Base-by-base conservation (phyloP, 2,888 invertebrate genomes). In the Himalopsyche tibetana region DNA sequence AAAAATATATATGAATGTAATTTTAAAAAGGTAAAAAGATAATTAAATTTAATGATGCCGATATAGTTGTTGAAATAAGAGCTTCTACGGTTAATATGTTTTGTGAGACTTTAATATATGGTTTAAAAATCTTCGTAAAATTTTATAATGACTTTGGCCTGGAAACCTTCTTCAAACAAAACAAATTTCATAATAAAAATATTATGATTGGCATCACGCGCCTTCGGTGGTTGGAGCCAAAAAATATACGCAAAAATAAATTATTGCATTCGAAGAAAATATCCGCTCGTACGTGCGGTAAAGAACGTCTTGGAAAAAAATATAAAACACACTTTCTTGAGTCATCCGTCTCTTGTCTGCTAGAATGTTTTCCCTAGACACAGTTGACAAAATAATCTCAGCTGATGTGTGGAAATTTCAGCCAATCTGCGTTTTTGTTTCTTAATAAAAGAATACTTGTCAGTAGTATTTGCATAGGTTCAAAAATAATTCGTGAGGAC, bases 381-480 rank as follows among this genome's bases (percentile, higher is more conserved):
- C 12, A 63, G 63, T 63, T 28, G 63, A 63, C 63, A 63, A 63
- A n/a, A 63, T 63, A 63, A 63, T 63, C 63, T 63, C 63, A 63
- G 63, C 63, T 8, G 56, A 56, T 56, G 63, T 63, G 63, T 5
- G 19, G 63, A 19, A 63, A 63, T 63, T 63, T 63, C 63, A 19
- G 28, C 63, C 63, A 63, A 63, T 63, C 63, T 19, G 11, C n/a
- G 28, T 19, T 63, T 19, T 9, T 19, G 19, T 28, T 63, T n/a
- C 63, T 11, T 63, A n/a, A n/a, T 19, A 63, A 63, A 63, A 63
- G 5, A 19, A 63, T 63, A n/a, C 5, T 56, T 63, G 19, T 63
- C 63, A 63, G 63, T 1, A 19, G 28, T 63, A 63, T 19, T 63
- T 63, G 63, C 63, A 63, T 63, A 19, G 28, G 28, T 19, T 63